Percentiles rank a stretch among this genome's conserved stretches.
Conservation (phyloP, 2,888 invertebrate genomes). For the Diabrotica balteata region DNA sequence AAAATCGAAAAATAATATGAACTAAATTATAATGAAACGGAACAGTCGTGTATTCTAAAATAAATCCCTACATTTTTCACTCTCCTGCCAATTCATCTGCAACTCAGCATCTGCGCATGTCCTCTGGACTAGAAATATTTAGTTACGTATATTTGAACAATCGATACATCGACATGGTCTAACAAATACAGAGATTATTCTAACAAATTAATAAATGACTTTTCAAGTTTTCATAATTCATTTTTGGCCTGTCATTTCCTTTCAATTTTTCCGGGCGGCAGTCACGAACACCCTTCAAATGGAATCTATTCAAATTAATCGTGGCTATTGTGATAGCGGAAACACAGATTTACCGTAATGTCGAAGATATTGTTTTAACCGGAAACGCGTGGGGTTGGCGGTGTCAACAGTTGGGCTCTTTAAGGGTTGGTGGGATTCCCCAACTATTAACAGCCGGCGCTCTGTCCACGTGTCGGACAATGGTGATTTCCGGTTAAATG, state of each 20-base stretch:
- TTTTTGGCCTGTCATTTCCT: slow-evolving; percentile 25
- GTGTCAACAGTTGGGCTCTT: slow-evolving; percentile 56
- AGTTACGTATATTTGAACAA: no score
- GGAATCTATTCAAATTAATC: slow-evolving; percentile 27
- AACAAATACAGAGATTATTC: neutral
- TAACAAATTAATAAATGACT: slow-evolving; percentile 13
- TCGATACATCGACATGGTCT: neutral
- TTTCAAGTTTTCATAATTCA: slow-evolving; percentile 24
- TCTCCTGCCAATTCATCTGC: no score
- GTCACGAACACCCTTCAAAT: slow-evolving; percentile 25
- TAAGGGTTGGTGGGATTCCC: slow-evolving; percentile 43
- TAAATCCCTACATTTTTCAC: no score
- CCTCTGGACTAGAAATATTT: no score
- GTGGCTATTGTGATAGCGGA: slow-evolving; percentile 39
- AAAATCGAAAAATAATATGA: no score
- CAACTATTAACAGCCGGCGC: slow-evolving; percentile 49
- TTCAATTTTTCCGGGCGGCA: slow-evolving; percentile 4
- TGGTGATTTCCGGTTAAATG: slow-evolving; percentile 36
- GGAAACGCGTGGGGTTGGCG: slow-evolving; percentile 47
- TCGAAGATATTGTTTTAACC: slow-evolving; percentile 48
- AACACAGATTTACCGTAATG: slow-evolving; percentile 48
- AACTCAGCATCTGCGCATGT: no score
- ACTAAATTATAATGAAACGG: no score
- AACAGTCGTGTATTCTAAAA: no score
- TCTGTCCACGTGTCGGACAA: slow-evolving; percentile 42